Conservation (phyloP, 2,797 vertebrate genomes). For the Anabas testudineus region DNA sequence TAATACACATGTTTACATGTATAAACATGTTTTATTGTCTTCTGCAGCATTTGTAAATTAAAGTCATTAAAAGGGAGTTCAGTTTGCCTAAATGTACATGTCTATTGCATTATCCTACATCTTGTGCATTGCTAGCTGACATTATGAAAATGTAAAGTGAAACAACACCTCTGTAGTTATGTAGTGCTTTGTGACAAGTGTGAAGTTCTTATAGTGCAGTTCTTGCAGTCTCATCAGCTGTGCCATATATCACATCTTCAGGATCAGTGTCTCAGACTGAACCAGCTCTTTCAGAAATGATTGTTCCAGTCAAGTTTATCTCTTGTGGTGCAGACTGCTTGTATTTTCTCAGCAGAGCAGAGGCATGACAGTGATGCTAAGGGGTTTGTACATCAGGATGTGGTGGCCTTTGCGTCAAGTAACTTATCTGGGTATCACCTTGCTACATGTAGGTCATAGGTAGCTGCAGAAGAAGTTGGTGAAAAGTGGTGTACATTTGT, state of each 20-base stretch:
- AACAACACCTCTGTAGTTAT: background rate
- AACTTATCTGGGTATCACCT: conserved; percentile 57
- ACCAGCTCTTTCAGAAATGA: background rate
- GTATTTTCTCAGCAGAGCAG: background rate
- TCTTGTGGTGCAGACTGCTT: conserved; percentile 24
- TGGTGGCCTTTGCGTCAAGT: conserved; percentile 48
- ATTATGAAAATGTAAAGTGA: background rate
- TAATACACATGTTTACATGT: too few relatives aligned
- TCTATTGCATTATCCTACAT: background rate
- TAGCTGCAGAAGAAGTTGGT: conserved; percentile 19
- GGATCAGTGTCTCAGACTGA: background rate
- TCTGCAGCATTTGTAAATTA: too few relatives aligned
- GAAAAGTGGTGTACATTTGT: background rate
- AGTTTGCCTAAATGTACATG: background rate
- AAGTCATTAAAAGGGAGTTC: too few relatives aligned
- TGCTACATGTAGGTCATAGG: conserved; percentile 3
- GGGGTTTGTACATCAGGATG: conserved; percentile 61
- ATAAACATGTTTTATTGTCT: too few relatives aligned
- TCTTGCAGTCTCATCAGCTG: background rate
- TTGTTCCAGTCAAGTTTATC: background rate
- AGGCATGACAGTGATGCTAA: conserved; percentile 9
- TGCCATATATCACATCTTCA: background rate
- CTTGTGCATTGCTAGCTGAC: background rate
- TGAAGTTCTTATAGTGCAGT: background rate
- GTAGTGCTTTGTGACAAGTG: background rate